Evolutionary conservation across 1,140 invertebrate genomes (phyloP).

Genomic region (Amphibalanus amphitrite): DNA sequence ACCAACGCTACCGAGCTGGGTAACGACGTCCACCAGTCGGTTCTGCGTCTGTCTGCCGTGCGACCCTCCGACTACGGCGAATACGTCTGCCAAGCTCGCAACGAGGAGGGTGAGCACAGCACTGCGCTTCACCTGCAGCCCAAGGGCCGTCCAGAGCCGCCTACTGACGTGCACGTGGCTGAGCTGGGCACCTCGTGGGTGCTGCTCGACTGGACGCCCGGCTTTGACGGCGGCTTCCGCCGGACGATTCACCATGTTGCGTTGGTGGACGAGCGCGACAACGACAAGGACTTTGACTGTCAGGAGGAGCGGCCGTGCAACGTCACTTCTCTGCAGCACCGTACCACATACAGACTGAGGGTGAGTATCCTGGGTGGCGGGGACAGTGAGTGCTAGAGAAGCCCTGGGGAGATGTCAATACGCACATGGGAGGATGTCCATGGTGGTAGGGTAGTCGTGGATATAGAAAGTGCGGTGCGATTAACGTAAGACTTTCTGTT

Average conservation of each 20-base stretch:
- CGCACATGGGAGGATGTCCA: too few species aligned
- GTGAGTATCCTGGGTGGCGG: neutral
- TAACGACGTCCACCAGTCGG: slow-evolving; percentile 2
- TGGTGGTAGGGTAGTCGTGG: too few species aligned
- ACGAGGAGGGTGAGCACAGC: neutral
- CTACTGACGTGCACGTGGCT: neutral
- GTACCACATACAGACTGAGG: slow-evolving; percentile 26
- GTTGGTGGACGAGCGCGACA: slow-evolving; percentile 32
- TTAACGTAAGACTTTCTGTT: too few species aligned
- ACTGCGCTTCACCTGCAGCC: neutral
- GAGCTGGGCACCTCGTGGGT: slow-evolving; percentile 39
- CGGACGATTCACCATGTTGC: slow-evolving; percentile 66
- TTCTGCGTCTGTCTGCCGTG: neutral
- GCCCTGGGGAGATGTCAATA: too few species aligned
- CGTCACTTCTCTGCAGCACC: slow-evolving; percentile 59
- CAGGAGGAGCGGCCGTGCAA: slow-evolving; percentile 68
- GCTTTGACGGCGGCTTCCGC: slow-evolving; percentile 70
- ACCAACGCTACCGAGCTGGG: neutral
- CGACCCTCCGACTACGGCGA: neutral
- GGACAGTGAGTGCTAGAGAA: too few species aligned
- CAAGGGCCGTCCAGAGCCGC: neutral
- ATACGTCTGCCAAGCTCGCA: neutral
- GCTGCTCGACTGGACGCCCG: slow-evolving; percentile 54
- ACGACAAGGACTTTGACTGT: slow-evolving; percentile 66
- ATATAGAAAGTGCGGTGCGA: too few species aligned